Conservation (phyloP, 1,140 invertebrate genomes). For the Vanessa atalanta region DNA sequence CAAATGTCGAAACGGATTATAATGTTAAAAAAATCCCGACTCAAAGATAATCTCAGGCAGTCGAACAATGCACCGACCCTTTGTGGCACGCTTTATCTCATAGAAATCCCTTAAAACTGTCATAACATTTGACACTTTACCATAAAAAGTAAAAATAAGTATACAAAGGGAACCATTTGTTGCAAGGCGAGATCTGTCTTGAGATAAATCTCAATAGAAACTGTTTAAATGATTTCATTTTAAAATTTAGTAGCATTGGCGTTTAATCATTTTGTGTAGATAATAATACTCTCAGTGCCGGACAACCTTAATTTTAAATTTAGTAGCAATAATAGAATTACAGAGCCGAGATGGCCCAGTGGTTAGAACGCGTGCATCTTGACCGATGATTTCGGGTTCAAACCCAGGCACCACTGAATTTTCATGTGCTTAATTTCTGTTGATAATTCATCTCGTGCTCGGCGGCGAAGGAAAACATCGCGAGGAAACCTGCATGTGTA, state of each 20-base stretch:
- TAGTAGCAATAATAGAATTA: no score
- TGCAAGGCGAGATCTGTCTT: background rate
- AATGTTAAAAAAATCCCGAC: constrained; percentile 11
- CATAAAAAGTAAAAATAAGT: constrained; percentile 2
- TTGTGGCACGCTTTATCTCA: constrained; percentile 13
- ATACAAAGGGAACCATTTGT: background rate
- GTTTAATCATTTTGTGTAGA: no score
- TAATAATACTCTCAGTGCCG: no score
- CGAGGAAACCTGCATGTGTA: no score
- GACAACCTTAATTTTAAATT: no score
- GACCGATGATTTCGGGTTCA: no score
- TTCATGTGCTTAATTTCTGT: no score
- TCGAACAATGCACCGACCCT: background rate
- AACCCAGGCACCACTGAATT: no score
- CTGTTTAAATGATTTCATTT: constrained; percentile 2
- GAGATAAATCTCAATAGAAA: background rate
- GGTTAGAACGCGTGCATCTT: no score
- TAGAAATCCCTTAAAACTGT: constrained; percentile 42
- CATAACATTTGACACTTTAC: constrained; percentile 46
- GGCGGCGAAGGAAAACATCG: no score
- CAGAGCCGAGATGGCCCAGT: no score
- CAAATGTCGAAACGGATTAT: constrained; percentile 23
- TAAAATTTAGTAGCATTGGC: background rate
- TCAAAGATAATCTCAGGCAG: constrained; percentile 15
- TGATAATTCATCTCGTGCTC: no score